Conservation (phyloP, 2,888 invertebrate genomes). For the Euplagia quadripunctaria region DNA sequence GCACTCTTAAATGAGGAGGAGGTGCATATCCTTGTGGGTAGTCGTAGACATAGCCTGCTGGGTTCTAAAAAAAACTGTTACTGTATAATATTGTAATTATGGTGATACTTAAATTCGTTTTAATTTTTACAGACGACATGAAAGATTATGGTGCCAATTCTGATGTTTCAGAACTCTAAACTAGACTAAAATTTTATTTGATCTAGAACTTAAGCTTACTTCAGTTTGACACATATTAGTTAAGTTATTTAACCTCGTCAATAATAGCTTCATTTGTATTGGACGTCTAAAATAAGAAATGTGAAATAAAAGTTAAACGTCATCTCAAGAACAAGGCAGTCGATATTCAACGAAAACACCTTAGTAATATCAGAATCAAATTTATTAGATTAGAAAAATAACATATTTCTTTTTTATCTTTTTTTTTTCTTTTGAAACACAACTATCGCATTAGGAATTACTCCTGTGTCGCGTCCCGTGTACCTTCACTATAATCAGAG, state of each 20-base stretch:
- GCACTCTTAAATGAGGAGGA: conserved; percentile 78
- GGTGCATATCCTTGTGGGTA: conserved; percentile 82
- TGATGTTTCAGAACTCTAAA: neutral
- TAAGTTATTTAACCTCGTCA: neutral
- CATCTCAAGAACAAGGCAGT: neutral
- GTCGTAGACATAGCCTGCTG: conserved; percentile 81
- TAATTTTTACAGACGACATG: no score
- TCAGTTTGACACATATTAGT: no score
- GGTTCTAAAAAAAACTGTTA: conserved; percentile 61
- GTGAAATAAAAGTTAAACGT: neutral
- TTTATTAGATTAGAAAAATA: no score
- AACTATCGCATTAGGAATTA: no score
- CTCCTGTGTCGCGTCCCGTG: no score
- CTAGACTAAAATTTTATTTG: neutral
- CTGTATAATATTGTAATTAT: neutral
- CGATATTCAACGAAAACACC: neutral
- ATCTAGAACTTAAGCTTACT: no score
- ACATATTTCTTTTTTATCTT: no score
- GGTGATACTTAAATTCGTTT: neutral
- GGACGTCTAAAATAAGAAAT: neutral
- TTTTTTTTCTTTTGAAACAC: no score
- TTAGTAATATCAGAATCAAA: neutral
- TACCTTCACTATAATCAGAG: no score
- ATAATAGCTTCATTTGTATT: neutral
- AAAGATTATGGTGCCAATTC: neutral